Evolutionary conservation across 2,888 invertebrate genomes (phyloP), one percentile per base, ranked within the genome.

Genomic region (Tridacna gigas): DNA sequence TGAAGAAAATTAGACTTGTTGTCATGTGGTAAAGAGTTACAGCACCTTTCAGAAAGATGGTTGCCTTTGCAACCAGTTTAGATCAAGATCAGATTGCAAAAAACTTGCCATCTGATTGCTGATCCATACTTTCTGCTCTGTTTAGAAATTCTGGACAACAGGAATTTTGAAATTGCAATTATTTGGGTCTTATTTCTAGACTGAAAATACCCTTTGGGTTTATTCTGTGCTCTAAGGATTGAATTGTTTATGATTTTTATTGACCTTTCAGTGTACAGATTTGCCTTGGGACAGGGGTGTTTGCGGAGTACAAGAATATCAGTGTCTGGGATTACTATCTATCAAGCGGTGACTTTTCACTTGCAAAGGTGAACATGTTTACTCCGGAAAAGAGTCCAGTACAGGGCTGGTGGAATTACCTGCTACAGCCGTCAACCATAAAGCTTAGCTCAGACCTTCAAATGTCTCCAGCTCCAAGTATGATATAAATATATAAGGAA

Each of bases 361-460:
- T 25, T 4, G 83, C 79, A 11, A 47, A 13, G 11, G 28, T 22
- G 0, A 18, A 45, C 51, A 13, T 28, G 13, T 67, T 67, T 45
- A 45, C 12, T n/a, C 25, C 56, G n/a, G 13, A 18, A 7, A 15
- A 12, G 26, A 15, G 15, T 18, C 82, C 75, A 22, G 63, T 79
- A 28, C 83, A 83, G 65, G 48, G 48, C 28, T 79, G 67, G 60
- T 66, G 51, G 47, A 83, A 83, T 66, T 83, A 73, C 48, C 18
- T 26, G 3, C 60, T 76, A 0, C 56, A 67, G n/a, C 60, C 37
- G 22, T 71, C 79, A 56, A 65, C 77, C 7, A 65, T 20, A 0
- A 61, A 25, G 61, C 25, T 78, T 26, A 20, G 15, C 15, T 5
- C n/a, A 0, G 51, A 48, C 13, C 47, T 71, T 28, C 3, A 51